A percentile compares a stretch with the other conserved stretches of the same genome.
These are phyloP conservation scores for Aphyosemion australe DNA, from an alignment of 2,113 vertebrate genomes.

Conservation along the genomic window DNA sequence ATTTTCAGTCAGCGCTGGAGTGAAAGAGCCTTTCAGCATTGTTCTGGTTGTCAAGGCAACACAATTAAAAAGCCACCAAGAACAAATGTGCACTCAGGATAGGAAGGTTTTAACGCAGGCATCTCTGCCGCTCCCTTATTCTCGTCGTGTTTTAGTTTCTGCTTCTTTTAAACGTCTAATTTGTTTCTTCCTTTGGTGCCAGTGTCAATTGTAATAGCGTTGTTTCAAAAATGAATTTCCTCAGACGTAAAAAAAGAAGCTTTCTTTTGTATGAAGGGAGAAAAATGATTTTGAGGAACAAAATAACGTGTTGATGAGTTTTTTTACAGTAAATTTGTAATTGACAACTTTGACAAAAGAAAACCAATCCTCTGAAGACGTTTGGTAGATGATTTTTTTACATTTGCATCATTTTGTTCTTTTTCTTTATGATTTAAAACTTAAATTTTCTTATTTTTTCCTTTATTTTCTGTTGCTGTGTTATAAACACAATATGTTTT, in stretches of 20 bases:
- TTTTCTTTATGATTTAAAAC: neutral
- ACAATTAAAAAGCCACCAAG: conserved; percentile 60
- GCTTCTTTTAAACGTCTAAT: conserved; percentile 37
- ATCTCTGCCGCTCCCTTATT: conserved; percentile 34
- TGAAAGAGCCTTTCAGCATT: conserved; percentile 73
- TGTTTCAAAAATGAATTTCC: conserved; percentile 17
- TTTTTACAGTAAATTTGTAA: neutral
- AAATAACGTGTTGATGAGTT: conserved; percentile 14
- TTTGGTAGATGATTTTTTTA: neutral
- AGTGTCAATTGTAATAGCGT: conserved; percentile 32
- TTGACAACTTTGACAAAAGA: conserved; percentile 10
- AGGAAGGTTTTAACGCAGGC: conserved; percentile 37
- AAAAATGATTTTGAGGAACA: conserved; percentile 12
- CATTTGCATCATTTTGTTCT: conserved; percentile 15
- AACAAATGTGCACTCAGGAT: conserved; percentile 69
- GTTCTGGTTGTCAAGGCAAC: conserved; percentile 75
- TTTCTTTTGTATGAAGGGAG: neutral
- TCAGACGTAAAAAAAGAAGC: conserved; percentile 1
- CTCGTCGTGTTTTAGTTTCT: conserved; percentile 30
- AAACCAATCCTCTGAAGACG: neutral
- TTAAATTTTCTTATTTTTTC: neutral
- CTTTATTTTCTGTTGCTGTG: no score
- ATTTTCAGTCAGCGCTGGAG: conserved; percentile 63
- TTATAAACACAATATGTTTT: neutral
- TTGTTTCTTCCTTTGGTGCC: conserved; percentile 32